These are phyloP conservation scores for Diprion similis DNA, from an alignment of 1,140 invertebrate species.

Conservation along the genomic window DNA sequence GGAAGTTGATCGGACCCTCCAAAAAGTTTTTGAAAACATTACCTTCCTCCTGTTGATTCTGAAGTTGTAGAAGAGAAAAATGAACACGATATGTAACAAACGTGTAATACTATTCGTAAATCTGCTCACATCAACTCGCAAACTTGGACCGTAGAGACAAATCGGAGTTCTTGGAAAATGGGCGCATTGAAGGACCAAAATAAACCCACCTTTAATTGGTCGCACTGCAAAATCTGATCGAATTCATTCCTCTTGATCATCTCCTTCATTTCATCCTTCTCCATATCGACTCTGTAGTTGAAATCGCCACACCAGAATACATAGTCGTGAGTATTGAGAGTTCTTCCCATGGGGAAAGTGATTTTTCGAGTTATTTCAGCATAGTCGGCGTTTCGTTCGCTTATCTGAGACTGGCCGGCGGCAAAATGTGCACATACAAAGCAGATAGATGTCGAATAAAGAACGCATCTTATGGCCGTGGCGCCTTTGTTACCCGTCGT, in stretches of 20 bases:
- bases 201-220: slow-evolving; percentile 81
- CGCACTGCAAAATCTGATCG: slow-evolving; percentile 79
- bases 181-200: not conserved
- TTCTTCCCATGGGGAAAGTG: slow-evolving; percentile 91
- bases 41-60: slow-evolving; percentile 78
- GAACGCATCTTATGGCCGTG: slow-evolving; percentile 91
- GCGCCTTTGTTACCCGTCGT: slow-evolving; percentile 96
- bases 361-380: slow-evolving; percentile 94
- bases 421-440: slow-evolving; percentile 99
- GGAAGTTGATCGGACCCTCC: slow-evolving; percentile 92
- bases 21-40: slow-evolving; percentile 95
- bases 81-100: not conserved
- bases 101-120: too few relatives aligned
- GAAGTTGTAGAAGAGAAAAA: slow-evolving; percentile 26
- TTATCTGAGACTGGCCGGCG: slow-evolving; percentile 96
- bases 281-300: slow-evolving; percentile 97
- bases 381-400: slow-evolving; percentile 95
- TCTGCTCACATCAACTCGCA: too few relatives aligned
- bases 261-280: slow-evolving; percentile 93
- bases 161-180: not conserved
- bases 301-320: slow-evolving; percentile 99
- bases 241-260: slow-evolving; percentile 82
- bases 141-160: too few relatives aligned
- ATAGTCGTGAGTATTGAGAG: slow-evolving; percentile 94
- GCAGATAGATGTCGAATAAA: slow-evolving; percentile 92